Conservation (phyloP, 1,140 invertebrate genomes). For the Acromyrmex heyeri region DNA sequence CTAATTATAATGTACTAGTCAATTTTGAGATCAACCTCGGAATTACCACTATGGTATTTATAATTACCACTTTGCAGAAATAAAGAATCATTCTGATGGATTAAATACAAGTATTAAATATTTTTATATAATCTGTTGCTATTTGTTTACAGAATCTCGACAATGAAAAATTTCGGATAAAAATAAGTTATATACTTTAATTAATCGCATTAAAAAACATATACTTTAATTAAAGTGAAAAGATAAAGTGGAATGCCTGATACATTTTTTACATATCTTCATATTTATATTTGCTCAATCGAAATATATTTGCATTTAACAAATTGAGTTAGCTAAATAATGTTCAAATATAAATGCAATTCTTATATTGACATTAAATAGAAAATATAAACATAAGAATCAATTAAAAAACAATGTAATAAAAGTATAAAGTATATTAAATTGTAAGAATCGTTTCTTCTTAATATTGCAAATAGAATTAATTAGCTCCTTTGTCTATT, state of each 20-base stretch:
- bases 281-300: slow-evolving; percentile 4
- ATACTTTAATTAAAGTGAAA: slow-evolving; percentile 27
- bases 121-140: slow-evolving; percentile 47
- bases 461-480: slow-evolving; percentile 34
- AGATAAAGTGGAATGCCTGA: slow-evolving; percentile 66
- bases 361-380: slow-evolving; percentile 10
- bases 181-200: slow-evolving; percentile 44
- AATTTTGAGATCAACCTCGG: slow-evolving; percentile 61
- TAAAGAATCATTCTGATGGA: neutral
- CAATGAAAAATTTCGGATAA: slow-evolving; percentile 27
- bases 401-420: slow-evolving; percentile 45
- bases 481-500: slow-evolving; percentile 1
- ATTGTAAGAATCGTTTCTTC: neutral
- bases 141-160: slow-evolving; percentile 53
- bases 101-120: slow-evolving; percentile 29
- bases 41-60: slow-evolving; percentile 30
- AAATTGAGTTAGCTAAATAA: slow-evolving; percentile 10
- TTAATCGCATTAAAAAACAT: slow-evolving; percentile 39
- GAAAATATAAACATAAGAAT: slow-evolving; percentile 33
- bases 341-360: slow-evolving; percentile 38
- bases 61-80: slow-evolving; percentile 23
- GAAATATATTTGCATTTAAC: slow-evolving; percentile 40
- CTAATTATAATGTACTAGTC: slow-evolving; percentile 44
- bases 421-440: slow-evolving; percentile 32
- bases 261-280: slow-evolving; percentile 2